These are phyloP conservation scores for Turdus rufiventris DNA, from an alignment of 2,113 vertebrate species.

Conservation along the genomic window DNA sequence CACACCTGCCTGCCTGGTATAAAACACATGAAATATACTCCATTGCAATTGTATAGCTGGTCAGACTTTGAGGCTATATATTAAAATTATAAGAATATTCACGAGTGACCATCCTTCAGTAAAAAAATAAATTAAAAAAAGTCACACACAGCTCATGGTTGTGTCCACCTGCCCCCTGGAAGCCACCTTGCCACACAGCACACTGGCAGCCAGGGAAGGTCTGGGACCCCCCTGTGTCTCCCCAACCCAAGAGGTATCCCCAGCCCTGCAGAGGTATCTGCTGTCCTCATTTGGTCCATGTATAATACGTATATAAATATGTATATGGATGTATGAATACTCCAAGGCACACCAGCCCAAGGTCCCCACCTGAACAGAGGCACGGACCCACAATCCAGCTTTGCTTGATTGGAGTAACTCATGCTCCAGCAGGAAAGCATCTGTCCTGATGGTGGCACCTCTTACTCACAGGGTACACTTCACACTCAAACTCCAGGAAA, in stretches of 20 bases:
- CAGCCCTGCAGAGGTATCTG: background rate
- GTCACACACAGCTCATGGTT: accelerated
- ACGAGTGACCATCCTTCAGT: accelerated
- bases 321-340: too few relatives aligned
- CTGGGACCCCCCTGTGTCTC: too few relatives aligned
- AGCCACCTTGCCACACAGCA: too few relatives aligned
- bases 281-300: background rate
- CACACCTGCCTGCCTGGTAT: background rate
- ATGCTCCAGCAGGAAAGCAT: background rate
- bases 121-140: background rate
- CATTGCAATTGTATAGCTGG: too few relatives aligned
- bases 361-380: accelerated
- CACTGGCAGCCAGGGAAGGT: background rate
- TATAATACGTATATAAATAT: background rate
- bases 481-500: background rate
- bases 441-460: background rate
- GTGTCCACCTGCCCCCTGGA: accelerated
- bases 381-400: accelerated
- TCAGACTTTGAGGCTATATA: background rate
- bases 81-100: background rate
- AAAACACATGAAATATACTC: background rate
- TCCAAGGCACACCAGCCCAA: too few relatives aligned
- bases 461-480: background rate
- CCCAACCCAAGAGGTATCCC: accelerated
- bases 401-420: background rate